These are phyloP conservation scores for Dallia pectoralis DNA, from an alignment of 2,797 vertebrate species.

Conservation along the genomic window DNA sequence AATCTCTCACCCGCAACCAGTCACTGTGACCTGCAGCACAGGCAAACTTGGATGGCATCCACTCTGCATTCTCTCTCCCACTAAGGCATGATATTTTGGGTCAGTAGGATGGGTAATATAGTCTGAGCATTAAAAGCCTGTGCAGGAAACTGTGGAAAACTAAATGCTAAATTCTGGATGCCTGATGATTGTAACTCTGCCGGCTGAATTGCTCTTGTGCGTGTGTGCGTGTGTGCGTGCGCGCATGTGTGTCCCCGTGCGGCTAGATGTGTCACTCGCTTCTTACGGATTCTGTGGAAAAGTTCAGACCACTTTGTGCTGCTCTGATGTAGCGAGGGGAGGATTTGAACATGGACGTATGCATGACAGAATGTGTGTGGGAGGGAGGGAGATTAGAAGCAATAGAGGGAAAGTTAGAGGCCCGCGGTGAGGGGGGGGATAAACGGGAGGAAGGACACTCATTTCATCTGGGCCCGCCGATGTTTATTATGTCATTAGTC, in stretches of 20 bases:
- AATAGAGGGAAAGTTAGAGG: not conserved
- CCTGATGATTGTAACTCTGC: constrained; percentile 25
- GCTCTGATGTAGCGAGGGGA: not conserved
- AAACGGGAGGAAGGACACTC: not conserved
- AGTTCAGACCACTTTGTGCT: constrained; percentile 20
- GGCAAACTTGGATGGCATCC: not conserved
- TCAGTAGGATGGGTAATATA: constrained; percentile 18
- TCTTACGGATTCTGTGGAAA: constrained; percentile 24
- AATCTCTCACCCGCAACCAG: not conserved
- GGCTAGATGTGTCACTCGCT: constrained; percentile 48
- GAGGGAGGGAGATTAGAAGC: constrained; percentile 4
- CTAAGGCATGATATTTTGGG: constrained; percentile 14
- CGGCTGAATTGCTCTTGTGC: not conserved
- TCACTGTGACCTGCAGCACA: not conserved
- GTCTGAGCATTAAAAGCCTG: constrained; percentile 23
- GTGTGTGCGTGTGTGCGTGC: not conserved
- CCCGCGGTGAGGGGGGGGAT: not conserved
- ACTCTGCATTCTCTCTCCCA: not conserved
- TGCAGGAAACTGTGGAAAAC: constrained; percentile 21
- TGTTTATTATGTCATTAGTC: constrained; percentile 36
- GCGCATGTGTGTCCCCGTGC: not conserved
- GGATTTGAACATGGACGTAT: not conserved
- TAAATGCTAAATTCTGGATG: constrained; percentile 40
- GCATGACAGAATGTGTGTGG: not conserved
- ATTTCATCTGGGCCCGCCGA: constrained; percentile 23